These are phyloP conservation scores for Xenopus borealis DNA, from an alignment of 2,113 vertebrate genomes.

Conservation along the genomic window DNA sequence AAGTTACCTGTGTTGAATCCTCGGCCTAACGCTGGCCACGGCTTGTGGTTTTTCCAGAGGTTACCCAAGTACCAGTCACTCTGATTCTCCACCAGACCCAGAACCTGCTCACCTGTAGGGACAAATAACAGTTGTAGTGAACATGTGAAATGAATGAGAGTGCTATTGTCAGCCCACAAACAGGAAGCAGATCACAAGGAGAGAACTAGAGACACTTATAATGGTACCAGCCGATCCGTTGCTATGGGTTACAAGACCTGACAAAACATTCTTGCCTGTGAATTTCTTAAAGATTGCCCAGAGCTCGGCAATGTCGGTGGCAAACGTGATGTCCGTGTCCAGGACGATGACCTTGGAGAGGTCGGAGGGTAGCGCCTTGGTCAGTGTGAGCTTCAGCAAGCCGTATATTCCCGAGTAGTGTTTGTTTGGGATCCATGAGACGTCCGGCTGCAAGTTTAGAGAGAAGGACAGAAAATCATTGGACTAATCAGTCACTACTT, in stretches of 20 bases:
- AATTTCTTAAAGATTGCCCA: constrained; percentile 93
- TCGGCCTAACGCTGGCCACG: constrained; percentile 90
- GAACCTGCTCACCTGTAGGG: constrained; percentile 81
- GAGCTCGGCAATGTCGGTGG: constrained; percentile 90
- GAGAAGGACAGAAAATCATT: too few species aligned
- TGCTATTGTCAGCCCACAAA: too few species aligned
- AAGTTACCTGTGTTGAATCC: constrained; percentile 92
- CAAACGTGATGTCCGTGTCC: constrained; percentile 95
- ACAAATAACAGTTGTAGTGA: not conserved
- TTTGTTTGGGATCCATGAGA: constrained; percentile 96
- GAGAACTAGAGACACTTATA: too few species aligned
- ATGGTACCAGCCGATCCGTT: too few species aligned
- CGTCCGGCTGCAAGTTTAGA: constrained; percentile 71
- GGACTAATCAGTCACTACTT: too few species aligned
- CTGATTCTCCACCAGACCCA: constrained; percentile 95
- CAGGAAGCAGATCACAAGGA: too few species aligned
- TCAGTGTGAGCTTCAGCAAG: constrained; percentile 92
- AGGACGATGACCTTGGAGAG: constrained; percentile 91
- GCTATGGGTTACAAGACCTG: too few species aligned
- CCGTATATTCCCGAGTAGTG: constrained; percentile 97
- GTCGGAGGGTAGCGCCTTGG: constrained; percentile 77
- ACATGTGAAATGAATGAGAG: too few species aligned
- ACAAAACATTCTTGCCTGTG: constrained; percentile 67
- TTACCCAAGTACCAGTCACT: constrained; percentile 97
- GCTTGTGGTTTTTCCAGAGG: constrained; percentile 95